Conservation (phyloP, 2,888 invertebrate species). For the Dryobotodes eremita region DNA sequence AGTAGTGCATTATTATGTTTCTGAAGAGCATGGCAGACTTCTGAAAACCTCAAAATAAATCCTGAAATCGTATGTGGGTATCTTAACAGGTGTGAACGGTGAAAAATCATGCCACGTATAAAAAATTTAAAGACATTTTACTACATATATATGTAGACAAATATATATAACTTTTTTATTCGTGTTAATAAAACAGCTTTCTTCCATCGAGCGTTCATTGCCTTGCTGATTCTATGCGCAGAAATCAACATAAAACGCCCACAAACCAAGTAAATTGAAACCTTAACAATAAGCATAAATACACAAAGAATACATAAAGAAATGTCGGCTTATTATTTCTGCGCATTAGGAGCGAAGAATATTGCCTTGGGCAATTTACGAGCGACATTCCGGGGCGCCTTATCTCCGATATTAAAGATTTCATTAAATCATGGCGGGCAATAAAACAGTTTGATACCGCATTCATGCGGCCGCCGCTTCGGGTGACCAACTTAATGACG, state of each 20-base stretch:
- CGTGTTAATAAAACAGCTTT: not conserved
- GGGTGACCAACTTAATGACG: slow-evolving; percentile 88
- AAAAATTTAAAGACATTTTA: not conserved
- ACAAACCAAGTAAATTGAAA: slow-evolving; percentile 54
- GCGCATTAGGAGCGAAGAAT: slow-evolving; percentile 77
- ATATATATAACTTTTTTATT: not conserved
- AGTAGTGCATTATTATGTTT: not conserved
- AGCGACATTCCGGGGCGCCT: slow-evolving; percentile 79
- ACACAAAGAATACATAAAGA: slow-evolving; percentile 59
- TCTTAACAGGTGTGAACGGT: too few species aligned
- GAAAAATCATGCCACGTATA: too few species aligned
- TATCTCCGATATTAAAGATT: slow-evolving; percentile 90
- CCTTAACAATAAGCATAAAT: slow-evolving; percentile 65
- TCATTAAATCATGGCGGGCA: slow-evolving; percentile 89
- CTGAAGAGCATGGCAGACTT: not conserved
- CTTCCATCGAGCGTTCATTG: not conserved
- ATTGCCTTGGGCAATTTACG: slow-evolving; percentile 86
- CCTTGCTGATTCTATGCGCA: slow-evolving; percentile 3
- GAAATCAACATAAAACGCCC: slow-evolving; percentile 40
- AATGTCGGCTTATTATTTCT: slow-evolving; percentile 69
- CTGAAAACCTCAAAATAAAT: not conserved
- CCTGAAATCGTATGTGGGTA: not conserved
- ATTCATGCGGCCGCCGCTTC: slow-evolving; percentile 82
- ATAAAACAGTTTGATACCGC: slow-evolving; percentile 90
- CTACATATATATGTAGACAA: too few species aligned